phyloP scores from a whole-genome alignment of 2,113 vertebrate genomes.

The Damaliscus lunatus region DNA sequence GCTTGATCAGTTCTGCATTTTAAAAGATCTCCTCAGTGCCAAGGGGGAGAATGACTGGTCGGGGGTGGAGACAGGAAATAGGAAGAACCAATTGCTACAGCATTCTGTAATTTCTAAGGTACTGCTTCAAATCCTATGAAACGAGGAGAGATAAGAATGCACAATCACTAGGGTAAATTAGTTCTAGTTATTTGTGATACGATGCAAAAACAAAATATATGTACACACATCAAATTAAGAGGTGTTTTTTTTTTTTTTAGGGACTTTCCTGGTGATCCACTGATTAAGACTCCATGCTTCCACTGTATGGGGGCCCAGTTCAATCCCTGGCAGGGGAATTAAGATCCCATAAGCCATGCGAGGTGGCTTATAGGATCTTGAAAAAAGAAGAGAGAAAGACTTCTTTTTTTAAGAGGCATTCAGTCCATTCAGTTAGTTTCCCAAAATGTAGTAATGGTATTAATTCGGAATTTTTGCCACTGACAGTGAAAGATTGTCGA shows the following conservation, averaged over 20 bases:
- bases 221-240: neutral
- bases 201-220: conserved; percentile 8
- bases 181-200: neutral
- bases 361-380: neutral
- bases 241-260: neutral
- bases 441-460: neutral
- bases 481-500: neutral
- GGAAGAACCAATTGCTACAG: neutral
- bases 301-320: neutral
- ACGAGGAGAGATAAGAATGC: neutral
- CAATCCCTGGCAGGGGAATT: neutral
- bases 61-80: neutral
- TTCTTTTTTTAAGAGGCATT: neutral
- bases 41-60: neutral
- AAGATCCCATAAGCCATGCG: neutral
- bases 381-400: neutral
- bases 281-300: neutral
- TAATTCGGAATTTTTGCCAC: neutral
- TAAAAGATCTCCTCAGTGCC: neutral
- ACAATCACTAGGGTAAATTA: neutral
- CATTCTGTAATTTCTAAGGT: neutral
- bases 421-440: neutral
- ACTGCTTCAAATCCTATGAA: neutral
- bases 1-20: neutral
- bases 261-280: neutral